These are phyloP conservation scores for Drosophila mettleri DNA, from an alignment of 2,888 invertebrate species.

Conservation along the genomic window DNA sequence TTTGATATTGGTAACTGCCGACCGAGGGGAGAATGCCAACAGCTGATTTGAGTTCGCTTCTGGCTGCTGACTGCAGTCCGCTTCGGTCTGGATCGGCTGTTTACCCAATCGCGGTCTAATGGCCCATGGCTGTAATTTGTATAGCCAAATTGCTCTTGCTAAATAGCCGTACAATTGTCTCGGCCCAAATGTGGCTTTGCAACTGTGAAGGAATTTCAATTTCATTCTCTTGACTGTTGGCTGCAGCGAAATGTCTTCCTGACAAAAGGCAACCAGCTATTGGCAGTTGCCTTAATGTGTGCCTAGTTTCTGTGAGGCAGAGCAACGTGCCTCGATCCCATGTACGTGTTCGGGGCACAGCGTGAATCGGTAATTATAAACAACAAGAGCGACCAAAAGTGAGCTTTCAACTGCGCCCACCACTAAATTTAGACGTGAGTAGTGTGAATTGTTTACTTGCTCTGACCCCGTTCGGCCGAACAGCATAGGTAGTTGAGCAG, in stretches of 20 bases:
- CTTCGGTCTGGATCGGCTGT: conserved; percentile 7
- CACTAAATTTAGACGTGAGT: neutral
- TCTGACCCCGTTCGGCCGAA: neutral
- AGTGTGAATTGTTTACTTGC: conserved; percentile 4
- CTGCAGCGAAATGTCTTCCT: neutral
- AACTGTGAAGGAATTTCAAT: conserved; percentile 30
- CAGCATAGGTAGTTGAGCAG: neutral
- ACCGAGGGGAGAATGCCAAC: conserved; percentile 24
- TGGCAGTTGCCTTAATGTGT: neutral
- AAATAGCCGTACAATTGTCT: conserved; percentile 1
- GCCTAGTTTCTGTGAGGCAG: neutral
- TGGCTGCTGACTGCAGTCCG: neutral
- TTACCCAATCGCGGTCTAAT: conserved; percentile 13
- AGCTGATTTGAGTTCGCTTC: conserved; percentile 34
- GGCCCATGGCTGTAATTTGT: conserved; percentile 21
- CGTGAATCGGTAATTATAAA: conserved; percentile 2
- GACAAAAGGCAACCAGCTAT: neutral
- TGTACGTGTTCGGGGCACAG: conserved; percentile 5
- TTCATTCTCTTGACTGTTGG: neutral
- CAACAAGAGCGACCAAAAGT: neutral
- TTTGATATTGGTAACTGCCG: conserved; percentile 26
- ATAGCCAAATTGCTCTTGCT: conserved; percentile 18
- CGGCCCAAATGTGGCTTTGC: conserved; percentile 7
- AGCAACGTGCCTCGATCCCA: neutral
- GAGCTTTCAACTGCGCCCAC: neutral